Base-by-base conservation (phyloP, 2,797 vertebrate species). In the Premnoplex brunnescens region DNA sequence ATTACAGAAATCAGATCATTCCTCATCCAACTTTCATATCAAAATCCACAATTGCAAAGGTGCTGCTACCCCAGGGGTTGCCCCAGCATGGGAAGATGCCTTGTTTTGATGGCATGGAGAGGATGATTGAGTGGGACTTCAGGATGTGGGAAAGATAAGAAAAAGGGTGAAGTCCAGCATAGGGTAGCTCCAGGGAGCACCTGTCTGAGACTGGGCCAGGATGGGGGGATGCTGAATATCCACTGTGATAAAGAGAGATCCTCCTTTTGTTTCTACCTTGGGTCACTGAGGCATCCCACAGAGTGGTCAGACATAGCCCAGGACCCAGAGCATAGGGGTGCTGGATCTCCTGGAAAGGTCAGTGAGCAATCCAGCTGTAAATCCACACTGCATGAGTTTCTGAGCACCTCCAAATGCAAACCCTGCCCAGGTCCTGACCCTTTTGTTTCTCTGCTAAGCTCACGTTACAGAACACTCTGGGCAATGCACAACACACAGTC, bases 1-100 rank as follows among this genome's bases (percentile, higher is more conserved):
- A 87, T 95, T 95, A 95, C 66, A 73, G 73, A 94, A 93, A 77
- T 30, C 73, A 85, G 68, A 62, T 15, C 76, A 92, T 96, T 77
- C 87, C 75, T 93, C 94, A 93, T 32, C 22, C 15, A 9, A 52
- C 55, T 79, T 68, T 71, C 82, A 79, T 80, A 80, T 55, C 88
- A 81, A 78, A 96, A 86, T 24, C 79, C 32, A 37, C 6, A 7
- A 30, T 3, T 17, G 3, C 68, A 79, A 81, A 17, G 54, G 51
- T 54, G 68, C 71, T 76, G 72, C 63, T 67, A 26, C 49, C 16
- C 55, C 0, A 0, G 48, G 89, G 58, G 52, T 48, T 39, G 76
- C 5, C 66, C 67, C 55, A 26, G 41, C 4, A 1, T 4, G 30
- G 37, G 64, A 56, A 60, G 48, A 72, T 0, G 0, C 28, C 52